Evolutionary conservation across 2,888 invertebrate species (phyloP).

Genomic region (Unio pictorum): DNA sequence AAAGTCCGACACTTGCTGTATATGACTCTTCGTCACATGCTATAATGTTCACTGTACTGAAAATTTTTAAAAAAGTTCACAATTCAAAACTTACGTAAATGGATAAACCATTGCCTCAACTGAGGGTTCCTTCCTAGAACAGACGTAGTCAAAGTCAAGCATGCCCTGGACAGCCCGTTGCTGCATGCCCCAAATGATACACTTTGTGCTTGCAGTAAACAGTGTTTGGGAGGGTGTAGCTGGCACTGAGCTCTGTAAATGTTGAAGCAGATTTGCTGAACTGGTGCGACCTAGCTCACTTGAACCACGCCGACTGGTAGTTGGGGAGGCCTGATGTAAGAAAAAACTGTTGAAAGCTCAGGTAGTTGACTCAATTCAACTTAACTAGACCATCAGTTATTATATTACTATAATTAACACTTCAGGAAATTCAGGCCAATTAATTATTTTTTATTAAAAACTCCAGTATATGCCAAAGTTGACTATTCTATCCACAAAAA

Average conservation of each 20-base stretch:
- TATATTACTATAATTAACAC: no score
- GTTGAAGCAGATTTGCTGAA: constrained; percentile 5
- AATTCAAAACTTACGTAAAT: constrained; percentile 77
- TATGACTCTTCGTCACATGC: no score
- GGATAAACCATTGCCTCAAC: constrained; percentile 98
- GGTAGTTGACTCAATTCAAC: no score
- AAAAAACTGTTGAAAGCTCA: not conserved
- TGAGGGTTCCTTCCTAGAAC: constrained; percentile 86
- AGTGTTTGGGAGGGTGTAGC: constrained; percentile 73
- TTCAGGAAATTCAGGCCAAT: no score
- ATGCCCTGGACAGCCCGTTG: constrained; percentile 95
- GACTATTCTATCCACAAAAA: no score
- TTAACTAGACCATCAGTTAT: no score
- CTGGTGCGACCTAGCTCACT: constrained; percentile 26
- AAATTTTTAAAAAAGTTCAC: no score
- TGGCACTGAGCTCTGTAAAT: constrained; percentile 9
- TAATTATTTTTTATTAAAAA: no score
- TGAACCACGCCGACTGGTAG: constrained; percentile 46
- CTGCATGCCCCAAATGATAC: constrained; percentile 99
- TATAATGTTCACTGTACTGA: no score
- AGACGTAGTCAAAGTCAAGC: constrained; percentile 96
- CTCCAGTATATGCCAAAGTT: no score
- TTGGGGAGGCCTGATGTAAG: constrained; percentile 45
- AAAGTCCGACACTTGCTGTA: no score
- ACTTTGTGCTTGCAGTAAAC: constrained; percentile 88